A percentile compares a stretch with the other conserved stretches of the same genome.
phyloP scores from a whole-genome alignment of 2,888 invertebrate genomes.

The Trichopria drosophilae region DNA sequence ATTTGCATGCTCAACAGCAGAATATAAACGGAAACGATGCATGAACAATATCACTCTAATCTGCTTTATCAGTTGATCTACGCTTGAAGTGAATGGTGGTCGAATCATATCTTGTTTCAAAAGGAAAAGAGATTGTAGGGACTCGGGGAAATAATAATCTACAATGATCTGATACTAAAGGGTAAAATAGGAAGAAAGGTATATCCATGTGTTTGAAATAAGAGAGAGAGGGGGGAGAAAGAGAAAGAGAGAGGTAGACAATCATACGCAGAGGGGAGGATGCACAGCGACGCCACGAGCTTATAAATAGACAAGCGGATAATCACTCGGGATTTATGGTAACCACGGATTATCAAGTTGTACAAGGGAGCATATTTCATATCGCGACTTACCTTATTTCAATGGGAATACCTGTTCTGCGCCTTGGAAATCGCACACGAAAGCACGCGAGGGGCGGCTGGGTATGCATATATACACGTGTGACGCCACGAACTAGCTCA shows the following conservation, averaged over 20 bases:
- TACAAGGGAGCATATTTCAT: slow-evolving; percentile 58
- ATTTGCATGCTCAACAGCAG: too few species aligned
- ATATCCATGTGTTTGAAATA: too few species aligned
- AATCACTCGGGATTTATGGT: slow-evolving; percentile 59
- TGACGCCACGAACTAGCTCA: slow-evolving; percentile 38
- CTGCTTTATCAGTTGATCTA: too few species aligned
- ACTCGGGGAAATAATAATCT: too few species aligned
- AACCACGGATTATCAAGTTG: slow-evolving; percentile 60
- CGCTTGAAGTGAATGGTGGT: too few species aligned
- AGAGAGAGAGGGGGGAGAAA: slow-evolving; percentile 10
- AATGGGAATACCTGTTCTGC: slow-evolving; percentile 55
- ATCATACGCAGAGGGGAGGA: slow-evolving; percentile 16
- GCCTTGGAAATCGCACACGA: slow-evolving; percentile 43
- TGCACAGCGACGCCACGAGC: slow-evolving; percentile 42
- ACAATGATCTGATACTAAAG: too few species aligned
- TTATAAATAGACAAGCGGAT: slow-evolving; percentile 58
- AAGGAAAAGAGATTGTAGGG: too few species aligned
- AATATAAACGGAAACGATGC: too few species aligned
- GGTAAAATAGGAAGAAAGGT: too few species aligned
- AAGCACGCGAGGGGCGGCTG: slow-evolving; percentile 25
- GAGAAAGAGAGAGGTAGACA: slow-evolving; percentile 18
- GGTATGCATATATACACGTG: slow-evolving; percentile 30
- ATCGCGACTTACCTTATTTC: slow-evolving; percentile 57
- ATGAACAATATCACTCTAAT: too few species aligned
- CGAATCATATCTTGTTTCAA: too few species aligned